Percentiles rank a stretch among this genome's conserved stretches.
These are phyloP conservation scores for Melanogrammus aeglefinus DNA, from an alignment of 2,797 vertebrate species.

Conservation along the genomic window DNA sequence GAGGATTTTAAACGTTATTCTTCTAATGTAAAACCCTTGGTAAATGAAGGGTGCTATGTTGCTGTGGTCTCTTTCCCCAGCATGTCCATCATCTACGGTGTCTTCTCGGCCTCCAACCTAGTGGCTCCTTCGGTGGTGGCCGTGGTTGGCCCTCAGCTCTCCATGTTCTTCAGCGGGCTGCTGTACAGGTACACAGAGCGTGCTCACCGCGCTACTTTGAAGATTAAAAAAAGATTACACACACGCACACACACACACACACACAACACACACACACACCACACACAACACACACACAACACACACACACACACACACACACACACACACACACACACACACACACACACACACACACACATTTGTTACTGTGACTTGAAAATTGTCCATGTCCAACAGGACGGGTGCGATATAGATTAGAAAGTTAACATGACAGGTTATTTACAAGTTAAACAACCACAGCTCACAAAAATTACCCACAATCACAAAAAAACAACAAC, in stretches of 20 bases:
- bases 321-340: not conserved
- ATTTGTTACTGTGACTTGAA: too few relatives aligned
- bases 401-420: too few relatives aligned
- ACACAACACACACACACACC: too few relatives aligned
- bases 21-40: not conserved
- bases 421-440: too few relatives aligned
- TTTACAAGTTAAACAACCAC: too few relatives aligned
- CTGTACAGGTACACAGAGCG: constrained; percentile 85
- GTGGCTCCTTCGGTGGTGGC: constrained; percentile 92
- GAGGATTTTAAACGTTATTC: too few relatives aligned
- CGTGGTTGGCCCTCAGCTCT: constrained; percentile 85
- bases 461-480: too few relatives aligned
- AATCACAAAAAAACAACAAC: too few relatives aligned
- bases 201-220: not conserved
- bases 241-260: too few relatives aligned
- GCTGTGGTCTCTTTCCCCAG: constrained; percentile 57
- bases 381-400: too few relatives aligned
- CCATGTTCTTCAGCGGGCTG: constrained; percentile 90
- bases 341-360: not conserved
- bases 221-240: not conserved
- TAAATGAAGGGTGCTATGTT: not conserved
- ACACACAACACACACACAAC: not conserved
- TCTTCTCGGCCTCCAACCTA: constrained; percentile 93
- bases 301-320: not conserved
- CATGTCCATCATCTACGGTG: constrained; percentile 95